Percentiles rank a stretch among this genome's conserved stretches.
Conservation (phyloP, 2,113 vertebrate species). For the Macrotis lagotis region DNA sequence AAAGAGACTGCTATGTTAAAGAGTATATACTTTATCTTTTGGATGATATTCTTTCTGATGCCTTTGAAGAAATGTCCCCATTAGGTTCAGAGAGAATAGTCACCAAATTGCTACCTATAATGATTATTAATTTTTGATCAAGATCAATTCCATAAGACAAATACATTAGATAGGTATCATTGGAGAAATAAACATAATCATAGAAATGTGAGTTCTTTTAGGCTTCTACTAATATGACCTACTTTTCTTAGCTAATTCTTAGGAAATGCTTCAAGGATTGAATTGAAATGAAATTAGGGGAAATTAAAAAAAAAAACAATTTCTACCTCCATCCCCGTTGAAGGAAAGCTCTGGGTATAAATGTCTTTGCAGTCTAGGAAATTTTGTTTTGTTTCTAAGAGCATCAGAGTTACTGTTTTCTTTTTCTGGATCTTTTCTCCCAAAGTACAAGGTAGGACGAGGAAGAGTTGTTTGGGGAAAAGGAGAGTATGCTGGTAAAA, state of each 20-base stretch:
- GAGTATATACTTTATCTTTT: background rate
- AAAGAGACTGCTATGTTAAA: no score
- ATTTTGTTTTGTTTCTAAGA: background rate
- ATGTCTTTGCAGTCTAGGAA: no score
- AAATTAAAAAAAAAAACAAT: background rate
- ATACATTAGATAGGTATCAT: background rate
- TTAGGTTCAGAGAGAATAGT: background rate
- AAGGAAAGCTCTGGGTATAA: no score
- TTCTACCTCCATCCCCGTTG: background rate
- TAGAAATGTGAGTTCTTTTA: background rate
- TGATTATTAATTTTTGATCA: background rate
- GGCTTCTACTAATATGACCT: background rate
- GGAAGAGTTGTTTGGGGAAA: background rate
- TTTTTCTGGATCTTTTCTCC: background rate
- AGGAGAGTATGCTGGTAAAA: background rate
- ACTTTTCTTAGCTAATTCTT: background rate
- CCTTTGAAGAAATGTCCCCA: background rate
- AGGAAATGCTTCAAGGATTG: background rate
- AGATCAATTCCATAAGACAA: background rate
- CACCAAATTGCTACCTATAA: background rate
- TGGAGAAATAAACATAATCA: background rate
- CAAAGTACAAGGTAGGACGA: background rate
- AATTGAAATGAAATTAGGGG: background rate
- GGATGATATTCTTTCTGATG: background rate
- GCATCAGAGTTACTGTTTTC: background rate